Conservation (phyloP, 2,797 vertebrate genomes). For the Parauchenoglanis punctatus region DNA sequence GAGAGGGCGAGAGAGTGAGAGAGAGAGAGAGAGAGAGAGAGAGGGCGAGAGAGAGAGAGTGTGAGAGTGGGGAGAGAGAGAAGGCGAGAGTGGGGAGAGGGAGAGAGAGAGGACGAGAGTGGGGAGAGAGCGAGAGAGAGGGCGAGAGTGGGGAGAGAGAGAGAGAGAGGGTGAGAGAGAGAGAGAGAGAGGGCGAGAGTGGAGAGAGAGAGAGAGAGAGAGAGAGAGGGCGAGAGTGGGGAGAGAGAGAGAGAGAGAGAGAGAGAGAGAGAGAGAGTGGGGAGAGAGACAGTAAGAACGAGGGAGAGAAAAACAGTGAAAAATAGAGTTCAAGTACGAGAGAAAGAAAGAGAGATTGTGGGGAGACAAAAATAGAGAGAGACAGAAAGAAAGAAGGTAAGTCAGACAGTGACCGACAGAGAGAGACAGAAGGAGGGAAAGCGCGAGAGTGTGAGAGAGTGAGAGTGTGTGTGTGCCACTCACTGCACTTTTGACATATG, state of each 20-base stretch:
- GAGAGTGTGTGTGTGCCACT: neutral
- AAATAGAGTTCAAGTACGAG: neutral
- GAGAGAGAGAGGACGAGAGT: neutral
- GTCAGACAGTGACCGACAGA: neutral
- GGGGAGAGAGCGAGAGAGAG: neutral
- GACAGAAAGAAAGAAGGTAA: neutral
- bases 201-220: neutral
- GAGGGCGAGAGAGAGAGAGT: neutral
- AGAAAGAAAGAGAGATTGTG: neutral
- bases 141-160: neutral
- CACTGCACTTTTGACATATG: slow-evolving; percentile 44
- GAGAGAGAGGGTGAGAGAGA: neutral
- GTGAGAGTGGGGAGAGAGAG: neutral
- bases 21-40: neutral
- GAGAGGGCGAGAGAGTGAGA: too few relatives aligned
- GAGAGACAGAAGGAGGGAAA: neutral
- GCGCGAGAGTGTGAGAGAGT: neutral
- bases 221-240: rapidly evolving
- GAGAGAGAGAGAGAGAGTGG: neutral
- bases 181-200: neutral
- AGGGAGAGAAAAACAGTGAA: neutral
- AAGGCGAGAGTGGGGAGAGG: too few relatives aligned
- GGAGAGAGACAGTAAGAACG: too few relatives aligned
- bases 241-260: too few relatives aligned
- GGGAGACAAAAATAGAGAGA: neutral